These are phyloP conservation scores for Lemur catta DNA, from an alignment of 2,797 vertebrate species.

Conservation along the genomic window DNA sequence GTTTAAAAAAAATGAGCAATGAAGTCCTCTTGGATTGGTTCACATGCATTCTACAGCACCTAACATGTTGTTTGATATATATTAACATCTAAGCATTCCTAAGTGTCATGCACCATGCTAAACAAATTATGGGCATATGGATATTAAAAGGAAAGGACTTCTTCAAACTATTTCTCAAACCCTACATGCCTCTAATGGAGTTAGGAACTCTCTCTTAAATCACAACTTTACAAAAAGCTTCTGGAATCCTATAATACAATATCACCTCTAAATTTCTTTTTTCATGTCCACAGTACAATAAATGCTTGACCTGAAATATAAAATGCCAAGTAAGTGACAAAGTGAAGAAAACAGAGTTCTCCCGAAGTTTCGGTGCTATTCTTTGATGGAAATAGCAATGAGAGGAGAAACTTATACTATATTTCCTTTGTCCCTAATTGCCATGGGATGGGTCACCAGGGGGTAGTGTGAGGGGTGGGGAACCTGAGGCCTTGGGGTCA, in stretches of 20 bases:
- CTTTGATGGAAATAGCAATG: background rate
- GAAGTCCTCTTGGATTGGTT: background rate
- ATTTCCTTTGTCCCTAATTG: background rate
- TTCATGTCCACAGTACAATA: background rate
- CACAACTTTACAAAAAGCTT: background rate
- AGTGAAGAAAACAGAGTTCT: background rate
- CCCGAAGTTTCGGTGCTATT: background rate
- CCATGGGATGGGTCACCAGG: background rate
- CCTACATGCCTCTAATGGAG: too few species aligned
- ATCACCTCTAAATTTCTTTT: background rate
- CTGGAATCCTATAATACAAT: background rate
- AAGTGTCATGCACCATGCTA: background rate
- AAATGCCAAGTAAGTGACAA: background rate
- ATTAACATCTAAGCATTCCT: background rate
- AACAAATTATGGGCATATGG: background rate
- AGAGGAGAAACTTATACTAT: background rate
- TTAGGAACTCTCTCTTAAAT: slow-evolving; percentile 2
- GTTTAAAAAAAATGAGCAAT: background rate
- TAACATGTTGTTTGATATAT: background rate
- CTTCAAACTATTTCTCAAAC: background rate
- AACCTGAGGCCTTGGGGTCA: background rate
- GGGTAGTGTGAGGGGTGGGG: background rate
- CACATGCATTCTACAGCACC: background rate
- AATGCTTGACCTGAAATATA: background rate
- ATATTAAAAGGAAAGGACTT: background rate